Evolutionary conservation across 2,113 vertebrate genomes (phyloP), one percentile per base, ranked within the genome.

Genomic region (Bucco capensis): DNA sequence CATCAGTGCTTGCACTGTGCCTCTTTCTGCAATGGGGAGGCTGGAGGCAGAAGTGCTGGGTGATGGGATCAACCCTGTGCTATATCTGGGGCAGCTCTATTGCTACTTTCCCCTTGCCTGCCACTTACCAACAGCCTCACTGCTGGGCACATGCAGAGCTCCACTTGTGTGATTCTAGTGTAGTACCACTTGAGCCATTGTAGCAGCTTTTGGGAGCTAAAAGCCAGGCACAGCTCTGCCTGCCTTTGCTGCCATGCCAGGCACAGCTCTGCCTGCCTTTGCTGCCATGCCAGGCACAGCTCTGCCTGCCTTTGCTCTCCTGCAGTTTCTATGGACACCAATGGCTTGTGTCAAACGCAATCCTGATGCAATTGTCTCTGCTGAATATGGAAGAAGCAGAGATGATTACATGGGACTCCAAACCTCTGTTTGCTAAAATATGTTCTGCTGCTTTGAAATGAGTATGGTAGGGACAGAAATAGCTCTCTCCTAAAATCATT

Each of bases 311-410:
- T 38, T 60, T 15, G 74, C 83, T 66, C 27, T 44, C 86, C 5
- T 18, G 37, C 25, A 2, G 65, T 97, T 96, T 95, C 96, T 95
- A 22, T 94, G 95, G 93, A 86, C 90, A 95, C 57, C 69, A 2
- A 12, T 62, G 89, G 82, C 6, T 91, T 80, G 49, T 92, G 60
- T 70, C 91, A 61, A 66, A 12, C 9, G 5, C 86, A 44, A n/a
- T 47, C 88, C 22, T 73, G 7, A 3, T n/a, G 49, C 71, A 10
- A 8, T 92, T 91, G 89, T 47, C 47, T 38, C 42, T 61, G 58
- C 65, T 82, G 83, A 83, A 56, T 75, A 42, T 46, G 76, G 81
- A 72, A 86, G 70, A 71, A 69, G 71, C 77, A 54, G 83, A 33
- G 91, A 30, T 72, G 78, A 61, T 57, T 91, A 17, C 66, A 54